Conservation (phyloP, 1,140 invertebrate species). For the Anoplophora glabripennis region DNA sequence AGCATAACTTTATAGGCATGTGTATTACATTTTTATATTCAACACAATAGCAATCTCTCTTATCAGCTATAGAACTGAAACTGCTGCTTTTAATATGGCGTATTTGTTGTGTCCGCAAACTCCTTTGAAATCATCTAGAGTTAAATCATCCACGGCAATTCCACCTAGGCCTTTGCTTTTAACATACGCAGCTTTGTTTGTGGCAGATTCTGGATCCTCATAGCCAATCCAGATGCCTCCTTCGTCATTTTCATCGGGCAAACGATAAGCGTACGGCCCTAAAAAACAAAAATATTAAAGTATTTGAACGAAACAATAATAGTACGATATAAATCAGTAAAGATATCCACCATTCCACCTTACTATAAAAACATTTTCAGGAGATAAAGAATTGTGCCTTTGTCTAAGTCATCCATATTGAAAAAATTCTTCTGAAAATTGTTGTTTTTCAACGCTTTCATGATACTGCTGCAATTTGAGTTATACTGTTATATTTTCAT, state of each 20-base stretch:
- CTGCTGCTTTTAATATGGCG: constrained; percentile 60
- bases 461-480: no score
- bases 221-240: constrained; percentile 86
- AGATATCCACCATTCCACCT: not conserved
- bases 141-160: constrained; percentile 76
- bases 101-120: constrained; percentile 74
- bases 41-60: no score
- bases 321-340: not conserved
- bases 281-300: constrained; percentile 13
- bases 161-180: constrained; percentile 75
- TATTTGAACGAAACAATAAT: not conserved
- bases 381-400: not conserved
- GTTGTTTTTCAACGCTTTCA: no score
- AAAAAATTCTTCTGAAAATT: no score
- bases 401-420: not conserved
- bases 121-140: constrained; percentile 80
- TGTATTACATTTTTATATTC: no score
- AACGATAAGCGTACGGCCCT: constrained; percentile 71
- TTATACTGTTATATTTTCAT: no score
- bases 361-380: not conserved
- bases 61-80: constrained; percentile 20
- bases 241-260: constrained; percentile 65
- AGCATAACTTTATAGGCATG: no score
- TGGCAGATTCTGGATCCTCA: constrained; percentile 82
- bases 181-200: constrained; percentile 75